phyloP scores from a whole-genome alignment of 1,140 invertebrate genomes.

The Cotesia typhae region DNA sequence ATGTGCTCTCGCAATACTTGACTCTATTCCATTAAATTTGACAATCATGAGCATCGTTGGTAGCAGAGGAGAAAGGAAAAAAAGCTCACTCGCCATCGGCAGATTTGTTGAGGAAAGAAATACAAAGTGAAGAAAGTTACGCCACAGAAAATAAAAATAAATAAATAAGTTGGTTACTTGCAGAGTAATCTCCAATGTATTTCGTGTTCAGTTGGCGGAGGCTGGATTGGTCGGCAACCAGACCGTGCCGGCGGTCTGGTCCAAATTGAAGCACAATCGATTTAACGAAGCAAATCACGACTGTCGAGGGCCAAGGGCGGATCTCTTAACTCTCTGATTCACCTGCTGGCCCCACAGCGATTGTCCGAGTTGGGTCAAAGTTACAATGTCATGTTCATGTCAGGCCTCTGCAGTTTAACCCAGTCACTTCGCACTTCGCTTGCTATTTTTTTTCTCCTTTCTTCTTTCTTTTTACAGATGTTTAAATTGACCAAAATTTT shows the following conservation, averaged over 20 bases:
- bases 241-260: slow-evolving; percentile 36
- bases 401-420: slow-evolving; percentile 37
- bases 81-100: not conserved
- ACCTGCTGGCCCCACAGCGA: slow-evolving; percentile 46
- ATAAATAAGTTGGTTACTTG: not conserved
- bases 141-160: not conserved
- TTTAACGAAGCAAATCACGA: slow-evolving; percentile 54
- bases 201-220: not conserved
- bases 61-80: slow-evolving; percentile 6
- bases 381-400: slow-evolving; percentile 41
- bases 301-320: slow-evolving; percentile 54
- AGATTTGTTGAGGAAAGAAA: not conserved
- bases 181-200: not conserved
- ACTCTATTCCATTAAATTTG: slow-evolving; percentile 4
- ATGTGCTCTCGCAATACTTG: slow-evolving; percentile 7
- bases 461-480: no score
- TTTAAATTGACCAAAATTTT: no score
- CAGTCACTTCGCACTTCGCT: slow-evolving; percentile 30
- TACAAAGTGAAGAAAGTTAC: not conserved
- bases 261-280: slow-evolving; percentile 57
- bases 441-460: not conserved
- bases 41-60: not conserved
- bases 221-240: slow-evolving; percentile 31
- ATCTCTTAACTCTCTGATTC: slow-evolving; percentile 54
- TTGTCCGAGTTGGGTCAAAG: slow-evolving; percentile 35